A percentile compares a stretch with the other conserved stretches of the same genome.
phyloP scores from a whole-genome alignment of 2,797 vertebrate genomes.

The Furcifer pardalis region DNA sequence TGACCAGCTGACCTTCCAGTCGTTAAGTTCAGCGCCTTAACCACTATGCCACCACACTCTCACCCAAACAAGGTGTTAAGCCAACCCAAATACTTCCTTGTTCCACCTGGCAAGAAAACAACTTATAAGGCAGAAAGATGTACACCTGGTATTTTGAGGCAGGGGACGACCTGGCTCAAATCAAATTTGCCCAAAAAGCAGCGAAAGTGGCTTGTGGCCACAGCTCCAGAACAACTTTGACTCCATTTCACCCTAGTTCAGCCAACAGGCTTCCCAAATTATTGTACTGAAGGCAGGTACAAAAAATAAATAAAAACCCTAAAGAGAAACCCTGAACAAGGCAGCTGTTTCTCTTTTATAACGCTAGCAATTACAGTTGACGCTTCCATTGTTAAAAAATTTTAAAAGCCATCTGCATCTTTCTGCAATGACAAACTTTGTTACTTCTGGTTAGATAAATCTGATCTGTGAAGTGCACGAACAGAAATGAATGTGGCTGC shows the following conservation, averaged over 20 bases:
- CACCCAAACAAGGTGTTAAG: too few species aligned
- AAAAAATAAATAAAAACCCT: not conserved
- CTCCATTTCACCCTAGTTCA: not conserved
- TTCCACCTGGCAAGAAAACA: not conserved
- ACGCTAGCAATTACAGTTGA: slow-evolving; percentile 69
- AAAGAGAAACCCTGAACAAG: not conserved
- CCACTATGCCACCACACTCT: too few species aligned
- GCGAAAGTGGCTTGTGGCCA: too few species aligned
- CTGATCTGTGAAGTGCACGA: slow-evolving; percentile 67
- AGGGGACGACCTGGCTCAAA: too few species aligned
- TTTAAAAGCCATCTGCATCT: slow-evolving; percentile 72
- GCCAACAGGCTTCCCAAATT: not conserved
- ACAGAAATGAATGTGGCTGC: slow-evolving; percentile 70
- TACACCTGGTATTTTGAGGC: too few species aligned
- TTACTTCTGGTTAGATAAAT: slow-evolving; percentile 80
- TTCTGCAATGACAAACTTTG: slow-evolving; percentile 76
- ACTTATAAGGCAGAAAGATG: not conserved
- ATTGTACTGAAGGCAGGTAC: not conserved
- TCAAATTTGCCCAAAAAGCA: not conserved
- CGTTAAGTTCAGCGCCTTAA: too few species aligned
- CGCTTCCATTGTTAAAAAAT: slow-evolving; percentile 67
- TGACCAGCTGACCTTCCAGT: too few species aligned
- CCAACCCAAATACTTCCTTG: not conserved
- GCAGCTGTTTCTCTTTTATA: slow-evolving; percentile 43
- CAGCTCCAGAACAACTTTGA: too few species aligned